Base-by-base conservation (phyloP, 2,888 invertebrate species). In the Drosophila ochracea region DNA sequence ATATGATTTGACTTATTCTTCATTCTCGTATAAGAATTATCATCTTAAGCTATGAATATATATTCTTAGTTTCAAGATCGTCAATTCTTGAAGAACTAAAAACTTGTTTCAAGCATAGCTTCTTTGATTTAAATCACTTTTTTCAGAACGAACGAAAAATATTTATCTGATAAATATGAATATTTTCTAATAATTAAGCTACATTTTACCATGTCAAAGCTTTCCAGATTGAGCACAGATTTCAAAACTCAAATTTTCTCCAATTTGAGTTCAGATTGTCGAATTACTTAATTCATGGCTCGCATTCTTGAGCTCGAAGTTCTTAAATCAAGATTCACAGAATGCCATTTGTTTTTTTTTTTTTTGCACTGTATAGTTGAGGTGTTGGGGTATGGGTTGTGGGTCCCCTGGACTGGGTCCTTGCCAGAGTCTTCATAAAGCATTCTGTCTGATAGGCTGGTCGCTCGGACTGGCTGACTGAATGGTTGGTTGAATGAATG, bases 381-480 rank as follows among this genome's bases (percentile, higher is more conserved):
- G 37, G 55, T 39, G 11, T 10, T 57, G 57, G 13, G 37, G 21
- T 7, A 21, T 19, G 28, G 37, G 30, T 16, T n/a, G n/a, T 19
- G 57, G 52, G 57, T 57, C 21, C 2, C 50, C 64, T 70, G 75
- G 68, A 73, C 77, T 64, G 67, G 21, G 72, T 68, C 68, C 76
- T 61, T 66, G 21, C 35, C 53, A 28, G 49, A 55, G 62, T 58
- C 70, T 63, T 52, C 70, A 65, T 68, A 67, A 69, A 58, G 61
- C 82, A 63, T 71, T 60, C 47, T 73, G 83, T 72, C 67, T 82
- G 88, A 83, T 89, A 83, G 89, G 89, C 79, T 85, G 76, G 64
- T 82, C 74, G 84, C 76, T 80, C 73, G 86, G 83, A 73, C 76
- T 76, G 76, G 68, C 60, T 70, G 67, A 25, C 57, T 71, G 49